A percentile compares a stretch with the other conserved stretches of the same genome.
phyloP scores from a whole-genome alignment of 37 sponge, comb jelly and placozoan genomes.

The Cladorhizidae sp. region DNA sequence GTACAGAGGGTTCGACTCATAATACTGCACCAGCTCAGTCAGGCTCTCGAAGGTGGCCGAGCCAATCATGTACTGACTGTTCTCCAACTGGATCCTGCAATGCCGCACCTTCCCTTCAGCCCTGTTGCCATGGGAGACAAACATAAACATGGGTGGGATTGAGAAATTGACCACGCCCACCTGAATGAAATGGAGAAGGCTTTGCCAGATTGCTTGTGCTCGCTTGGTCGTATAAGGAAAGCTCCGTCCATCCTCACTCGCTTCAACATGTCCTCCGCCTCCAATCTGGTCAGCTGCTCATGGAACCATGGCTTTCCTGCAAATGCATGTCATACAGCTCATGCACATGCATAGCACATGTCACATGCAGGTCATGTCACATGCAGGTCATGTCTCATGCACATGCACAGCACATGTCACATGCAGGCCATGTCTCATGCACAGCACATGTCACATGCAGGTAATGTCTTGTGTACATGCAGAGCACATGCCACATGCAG shows the following conservation, averaged over 20 bases:
- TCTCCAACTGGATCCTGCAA: slow-evolving; percentile 82
- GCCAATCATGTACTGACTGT: slow-evolving; percentile 86
- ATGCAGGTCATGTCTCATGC: too few species aligned
- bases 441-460: too few species aligned
- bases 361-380: too few species aligned
- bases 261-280: slow-evolving; percentile 94
- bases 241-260: slow-evolving; percentile 94
- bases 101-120: slow-evolving; percentile 89
- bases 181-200: slow-evolving; percentile 88
- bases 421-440: too few species aligned
- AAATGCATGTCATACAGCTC: neutral
- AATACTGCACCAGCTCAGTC: slow-evolving; percentile 91
- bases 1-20: slow-evolving; percentile 94
- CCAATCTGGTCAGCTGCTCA: slow-evolving; percentile 57
- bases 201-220: slow-evolving; percentile 20
- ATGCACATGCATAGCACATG: neutral
- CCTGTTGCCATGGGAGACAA: slow-evolving; percentile 25
- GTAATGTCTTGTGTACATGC: too few species aligned
- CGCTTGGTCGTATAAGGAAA: slow-evolving; percentile 86
- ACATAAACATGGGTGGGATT: neutral
- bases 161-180: slow-evolving; percentile 29
- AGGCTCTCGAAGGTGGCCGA: slow-evolving; percentile 94
- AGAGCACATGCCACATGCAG: too few species aligned
- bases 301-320: slow-evolving; percentile 85
- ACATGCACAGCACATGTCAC: too few species aligned